Evolutionary conservation across 1,140 invertebrate genomes (phyloP).

Genomic region (Aethina tumida): DNA sequence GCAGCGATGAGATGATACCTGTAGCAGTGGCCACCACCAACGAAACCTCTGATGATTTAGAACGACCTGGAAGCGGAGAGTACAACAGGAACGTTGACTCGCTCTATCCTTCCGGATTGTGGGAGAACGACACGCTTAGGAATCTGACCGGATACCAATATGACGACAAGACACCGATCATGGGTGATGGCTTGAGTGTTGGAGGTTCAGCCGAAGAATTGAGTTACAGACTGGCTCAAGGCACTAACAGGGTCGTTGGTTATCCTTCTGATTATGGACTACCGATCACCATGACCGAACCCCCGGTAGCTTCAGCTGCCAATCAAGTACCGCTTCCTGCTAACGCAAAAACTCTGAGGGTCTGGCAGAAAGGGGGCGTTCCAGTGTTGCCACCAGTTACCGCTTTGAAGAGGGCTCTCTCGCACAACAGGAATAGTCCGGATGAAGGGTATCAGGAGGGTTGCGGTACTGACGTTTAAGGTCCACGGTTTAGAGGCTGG

Average conservation of each 20-base stretch:
- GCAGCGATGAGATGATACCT: constrained; percentile 38
- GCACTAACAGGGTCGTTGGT: constrained; percentile 33
- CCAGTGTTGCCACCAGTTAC: constrained; percentile 73
- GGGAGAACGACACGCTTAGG: constrained; percentile 44
- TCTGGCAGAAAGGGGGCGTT: constrained; percentile 73
- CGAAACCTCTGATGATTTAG: constrained; percentile 19
- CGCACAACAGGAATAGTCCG: constrained; percentile 69
- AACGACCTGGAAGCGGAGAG: constrained; percentile 51
- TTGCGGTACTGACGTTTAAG: constrained; percentile 80
- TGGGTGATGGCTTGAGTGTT: constrained; percentile 49
- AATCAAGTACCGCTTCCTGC: constrained; percentile 34
- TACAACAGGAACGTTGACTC: constrained; percentile 60
- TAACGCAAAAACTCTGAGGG: constrained; percentile 65
- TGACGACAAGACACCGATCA: constrained; percentile 66
- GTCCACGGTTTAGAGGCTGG: constrained; percentile 2
- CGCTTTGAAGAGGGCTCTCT: constrained; percentile 65
- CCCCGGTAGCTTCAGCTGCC: constrained; percentile 23
- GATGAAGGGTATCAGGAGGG: constrained; percentile 88
- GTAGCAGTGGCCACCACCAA: constrained; percentile 17
- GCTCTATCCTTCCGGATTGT: constrained; percentile 58
- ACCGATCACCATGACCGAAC: constrained; percentile 48
- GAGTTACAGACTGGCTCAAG: constrained; percentile 39
- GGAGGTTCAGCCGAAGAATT: constrained; percentile 43
- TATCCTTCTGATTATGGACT: constrained; percentile 73
- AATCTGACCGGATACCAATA: constrained; percentile 43